Evolutionary conservation across 2,113 vertebrate genomes (phyloP).

Genomic region (Pseudorasbora parva): DNA sequence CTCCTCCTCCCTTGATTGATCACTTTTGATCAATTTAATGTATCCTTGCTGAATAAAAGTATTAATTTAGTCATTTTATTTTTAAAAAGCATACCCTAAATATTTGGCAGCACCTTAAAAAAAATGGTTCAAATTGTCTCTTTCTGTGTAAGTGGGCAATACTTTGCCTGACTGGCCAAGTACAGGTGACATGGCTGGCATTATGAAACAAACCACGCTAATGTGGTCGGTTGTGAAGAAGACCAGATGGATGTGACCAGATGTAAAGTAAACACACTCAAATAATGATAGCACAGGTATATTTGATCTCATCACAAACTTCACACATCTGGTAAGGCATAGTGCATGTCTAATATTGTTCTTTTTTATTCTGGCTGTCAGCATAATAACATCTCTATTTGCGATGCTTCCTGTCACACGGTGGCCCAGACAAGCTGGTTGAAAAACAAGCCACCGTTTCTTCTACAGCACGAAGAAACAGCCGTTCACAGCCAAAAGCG

Average conservation of each 20-base stretch:
- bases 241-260: neutral
- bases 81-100: neutral
- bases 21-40: neutral
- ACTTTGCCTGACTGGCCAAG: too few relatives aligned
- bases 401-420: constrained; percentile 43
- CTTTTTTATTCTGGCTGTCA: constrained; percentile 48
- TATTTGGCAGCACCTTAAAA: neutral
- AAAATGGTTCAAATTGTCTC: neutral
- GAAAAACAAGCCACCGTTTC: constrained; percentile 15
- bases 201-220: constrained; percentile 16
- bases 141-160: constrained; percentile 1
- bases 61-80: neutral
- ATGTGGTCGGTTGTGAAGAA: constrained; percentile 27
- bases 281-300: neutral
- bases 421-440: constrained; percentile 35
- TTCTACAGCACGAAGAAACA: neutral
- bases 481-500: constrained; percentile 13
- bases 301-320: constrained; percentile 20
- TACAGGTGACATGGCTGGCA: neutral
- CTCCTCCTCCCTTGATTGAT: too few relatives aligned
- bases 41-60: neutral
- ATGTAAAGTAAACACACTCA: constrained; percentile 42
- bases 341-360: neutral
- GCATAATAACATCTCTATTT: constrained; percentile 50
- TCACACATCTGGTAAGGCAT: neutral